A percentile compares a stretch with the other conserved stretches of the same genome.
Conservation (phyloP, 1,140 invertebrate genomes). For the Fopius arisanus region DNA sequence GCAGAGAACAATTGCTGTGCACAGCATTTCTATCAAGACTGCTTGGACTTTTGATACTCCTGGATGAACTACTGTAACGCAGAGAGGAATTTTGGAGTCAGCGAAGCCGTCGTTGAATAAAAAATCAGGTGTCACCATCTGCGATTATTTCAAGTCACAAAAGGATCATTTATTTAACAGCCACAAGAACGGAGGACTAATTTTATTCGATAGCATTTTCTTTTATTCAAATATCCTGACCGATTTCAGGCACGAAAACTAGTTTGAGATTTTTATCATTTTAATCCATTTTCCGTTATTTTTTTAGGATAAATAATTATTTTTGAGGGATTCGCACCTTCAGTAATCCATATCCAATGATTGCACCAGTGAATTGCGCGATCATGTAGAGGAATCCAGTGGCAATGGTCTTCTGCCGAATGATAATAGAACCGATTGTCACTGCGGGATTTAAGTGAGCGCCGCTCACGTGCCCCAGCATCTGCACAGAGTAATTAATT, state of each 20-base stretch:
- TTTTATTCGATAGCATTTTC: no score
- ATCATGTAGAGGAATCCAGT: slow-evolving; percentile 75
- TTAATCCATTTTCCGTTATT: no score
- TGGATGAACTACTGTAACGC: slow-evolving; percentile 68
- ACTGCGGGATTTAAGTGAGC: slow-evolving; percentile 82
- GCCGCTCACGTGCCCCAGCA: slow-evolving; percentile 75
- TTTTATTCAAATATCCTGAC: no score
- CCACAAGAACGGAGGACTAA: no score
- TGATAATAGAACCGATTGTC: slow-evolving; percentile 73
- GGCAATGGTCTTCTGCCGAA: slow-evolving; percentile 71
- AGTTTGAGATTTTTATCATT: no score
- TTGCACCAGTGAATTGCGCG: slow-evolving; percentile 77
- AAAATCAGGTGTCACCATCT: slow-evolving; percentile 63
- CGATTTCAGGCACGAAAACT: no score
- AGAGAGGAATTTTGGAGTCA: slow-evolving; percentile 58
- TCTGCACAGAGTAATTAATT: slow-evolving; percentile 59
- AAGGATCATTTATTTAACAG: no score
- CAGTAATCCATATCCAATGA: slow-evolving; percentile 73
- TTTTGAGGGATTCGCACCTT: no score
- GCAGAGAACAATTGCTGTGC: slow-evolving; percentile 68
- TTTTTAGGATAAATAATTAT: slow-evolving; percentile 20
- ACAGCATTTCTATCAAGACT: slow-evolving; percentile 69
- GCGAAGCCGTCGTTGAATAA: slow-evolving; percentile 45
- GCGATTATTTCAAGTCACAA: neutral
- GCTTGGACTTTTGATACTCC: slow-evolving; percentile 60